These are phyloP conservation scores for Hypothenemus hampei DNA, from an alignment of 1,140 invertebrate species.

Conservation along the genomic window DNA sequence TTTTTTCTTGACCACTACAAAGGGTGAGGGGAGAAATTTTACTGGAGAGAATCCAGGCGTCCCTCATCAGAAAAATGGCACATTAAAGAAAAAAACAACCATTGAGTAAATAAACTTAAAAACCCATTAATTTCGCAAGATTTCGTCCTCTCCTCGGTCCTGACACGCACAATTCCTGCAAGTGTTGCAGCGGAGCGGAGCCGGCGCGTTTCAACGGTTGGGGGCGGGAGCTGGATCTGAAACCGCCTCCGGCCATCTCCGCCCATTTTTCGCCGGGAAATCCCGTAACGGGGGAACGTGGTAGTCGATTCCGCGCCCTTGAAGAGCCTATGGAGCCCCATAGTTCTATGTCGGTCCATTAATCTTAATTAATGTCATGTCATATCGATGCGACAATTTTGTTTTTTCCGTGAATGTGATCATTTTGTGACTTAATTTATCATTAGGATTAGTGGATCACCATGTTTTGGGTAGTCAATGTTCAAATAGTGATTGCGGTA, in stretches of 20 bases:
- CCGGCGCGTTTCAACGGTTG: slow-evolving; percentile 9
- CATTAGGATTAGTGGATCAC: no score
- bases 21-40: no score
- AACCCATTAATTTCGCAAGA: slow-evolving; percentile 22
- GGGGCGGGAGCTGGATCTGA: no score
- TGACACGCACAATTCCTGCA: slow-evolving; percentile 25
- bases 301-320: slow-evolving; percentile 20
- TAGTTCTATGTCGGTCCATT: no score
- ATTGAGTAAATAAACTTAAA: slow-evolving; percentile 24
- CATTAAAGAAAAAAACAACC: slow-evolving; percentile 24
- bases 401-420: no score
- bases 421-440: no score
- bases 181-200: slow-evolving; percentile 21
- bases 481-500: no score
- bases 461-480: no score
- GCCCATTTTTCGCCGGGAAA: slow-evolving; percentile 21
- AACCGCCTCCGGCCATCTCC: slow-evolving; percentile 18
- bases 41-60: neutral
- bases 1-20: no score
- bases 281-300: slow-evolving; percentile 11
- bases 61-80: neutral
- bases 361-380: no score
- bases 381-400: no score
- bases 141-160: slow-evolving; percentile 14
- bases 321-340: neutral